Base-by-base conservation (phyloP, 2,797 vertebrate genomes). In the Alectoris magna region DNA sequence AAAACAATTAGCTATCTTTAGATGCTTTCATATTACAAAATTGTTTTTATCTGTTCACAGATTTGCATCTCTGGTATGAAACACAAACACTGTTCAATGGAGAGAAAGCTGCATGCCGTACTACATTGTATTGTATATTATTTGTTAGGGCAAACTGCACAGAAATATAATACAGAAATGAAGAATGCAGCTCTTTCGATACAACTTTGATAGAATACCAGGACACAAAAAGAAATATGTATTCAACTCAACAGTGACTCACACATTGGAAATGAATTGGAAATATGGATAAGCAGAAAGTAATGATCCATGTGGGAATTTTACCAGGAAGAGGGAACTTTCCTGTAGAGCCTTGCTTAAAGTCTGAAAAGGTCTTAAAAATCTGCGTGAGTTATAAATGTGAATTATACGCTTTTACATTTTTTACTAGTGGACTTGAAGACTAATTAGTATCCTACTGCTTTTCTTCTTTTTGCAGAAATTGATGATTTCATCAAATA, bases 221-320 rank as follows among this genome's bases (percentile, higher is more conserved):
- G 36, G n/a, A 38, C 31, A 70, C 43, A 44, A 72, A 90, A 70
- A 58, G 51, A 79, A 91, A 79, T 64, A 77, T 12, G 14, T 55
- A 46, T 66, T 93, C 41, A 77, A 14, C 41, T 87, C 87, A 79
- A 64, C 39, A 66, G 49, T 92, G 79, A 82, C 19, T 88, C 83
- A 91, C 49, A 77, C 38, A 75, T 78, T 49, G 86, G 73, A 86
- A 95, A 91, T 72, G 70, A 84, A 86, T 78, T 90, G 26, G 55
- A 86, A 90, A 71, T 86, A 75, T 59, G 18, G 4, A 23, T 72
- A 69, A 49, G 39, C 46, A 94, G 77, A 88, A 93, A 69, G 39
- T 43, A 88, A 75, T 69, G 80, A 92, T 53, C 23, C 27, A n/a
- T 41, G 41, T 44, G 66, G 22, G n/a, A 84, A 81, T 86, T 90